Evolutionary conservation across 2,797 vertebrate species (phyloP), one percentile per base, ranked within the genome.

Genomic region (Gorsachius magnificus): DNA sequence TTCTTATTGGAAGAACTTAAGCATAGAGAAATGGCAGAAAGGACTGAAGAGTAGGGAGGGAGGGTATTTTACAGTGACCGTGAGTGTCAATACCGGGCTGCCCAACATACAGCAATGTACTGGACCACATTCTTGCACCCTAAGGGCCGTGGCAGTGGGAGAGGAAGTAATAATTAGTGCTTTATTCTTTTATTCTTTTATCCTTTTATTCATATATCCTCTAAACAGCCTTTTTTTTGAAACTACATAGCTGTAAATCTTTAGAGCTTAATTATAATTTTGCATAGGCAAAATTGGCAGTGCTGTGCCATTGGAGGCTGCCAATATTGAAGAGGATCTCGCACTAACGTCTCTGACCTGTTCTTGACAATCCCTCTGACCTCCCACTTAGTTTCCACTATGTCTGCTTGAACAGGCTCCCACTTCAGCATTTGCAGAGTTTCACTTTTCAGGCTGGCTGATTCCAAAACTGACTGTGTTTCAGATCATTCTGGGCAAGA

Each of bases 61-160:
- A 53, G 20, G 6, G 13, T 21, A 53, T 38, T 74, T 82, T 53
- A n/a, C 15, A 53, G 5, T 13, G 33, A 77, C 11, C 1, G 0
- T 1, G 5, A 28, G 1, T 64, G 13, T 15, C 25, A 29, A 6
- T 33, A 51, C 11, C 24, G 53, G 16, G 10, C 54, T 89, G 19
- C 18, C 15, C n/a, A 82, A 38, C 24, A 48, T 31, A 8, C 16
- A 61, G 11, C 26, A 36, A 8, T 29, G 1, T 25, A 5, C 12
- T 81, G 45, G 26, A 60, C 6, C 6, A 16, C 7, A n/a, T 14
- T 2, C 24, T 74, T 83, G 57, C 75, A 21, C 2, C 0, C 0
- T 31, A 36, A 26, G 29, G 22, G 36, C 28, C 29, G 48, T 19
- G 16, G 9, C 1, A 12, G 4, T 10, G 16, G 11, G 4, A 70